Conservation (phyloP, 2,797 vertebrate genomes). For the Neolamprologus multifasciatus region DNA sequence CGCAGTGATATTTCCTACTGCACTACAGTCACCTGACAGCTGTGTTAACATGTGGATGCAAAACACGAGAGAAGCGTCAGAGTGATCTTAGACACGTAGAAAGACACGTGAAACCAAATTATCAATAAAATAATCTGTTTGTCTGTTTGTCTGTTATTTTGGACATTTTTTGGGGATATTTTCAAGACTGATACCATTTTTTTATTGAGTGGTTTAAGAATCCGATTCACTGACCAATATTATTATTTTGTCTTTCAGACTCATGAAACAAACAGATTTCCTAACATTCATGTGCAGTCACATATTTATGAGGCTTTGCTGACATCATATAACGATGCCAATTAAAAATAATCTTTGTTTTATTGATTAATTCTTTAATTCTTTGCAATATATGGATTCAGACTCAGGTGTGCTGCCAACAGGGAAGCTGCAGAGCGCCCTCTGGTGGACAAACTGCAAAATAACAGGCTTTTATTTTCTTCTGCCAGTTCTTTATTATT, state of each 20-base stretch:
- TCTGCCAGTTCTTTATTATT: not conserved
- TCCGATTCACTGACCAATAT: not conserved
- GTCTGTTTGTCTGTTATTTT: not conserved
- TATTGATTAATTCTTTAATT: not conserved
- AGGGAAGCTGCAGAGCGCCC: not conserved
- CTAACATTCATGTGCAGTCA: not conserved
- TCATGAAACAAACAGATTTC: not conserved
- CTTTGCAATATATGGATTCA: fast-evolving
- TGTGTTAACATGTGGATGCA: not conserved
- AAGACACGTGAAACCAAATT: not conserved
- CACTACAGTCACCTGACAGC: not conserved
- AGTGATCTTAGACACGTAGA: fast-evolving
- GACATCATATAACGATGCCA: not conserved
- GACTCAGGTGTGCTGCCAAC: not conserved
- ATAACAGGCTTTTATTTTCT: not conserved
- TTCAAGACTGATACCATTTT: fast-evolving
- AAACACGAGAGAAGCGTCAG: not conserved
- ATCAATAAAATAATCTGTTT: not conserved
- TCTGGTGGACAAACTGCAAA: not conserved
- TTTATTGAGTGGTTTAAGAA: not conserved
- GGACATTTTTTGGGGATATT: not conserved
- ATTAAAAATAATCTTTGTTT: not conserved
- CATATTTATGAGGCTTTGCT: not conserved
- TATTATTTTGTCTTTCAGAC: not conserved
- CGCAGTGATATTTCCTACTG: not conserved